Conservation (phyloP, 2,797 vertebrate species). For the Hoplostethus atlanticus region DNA sequence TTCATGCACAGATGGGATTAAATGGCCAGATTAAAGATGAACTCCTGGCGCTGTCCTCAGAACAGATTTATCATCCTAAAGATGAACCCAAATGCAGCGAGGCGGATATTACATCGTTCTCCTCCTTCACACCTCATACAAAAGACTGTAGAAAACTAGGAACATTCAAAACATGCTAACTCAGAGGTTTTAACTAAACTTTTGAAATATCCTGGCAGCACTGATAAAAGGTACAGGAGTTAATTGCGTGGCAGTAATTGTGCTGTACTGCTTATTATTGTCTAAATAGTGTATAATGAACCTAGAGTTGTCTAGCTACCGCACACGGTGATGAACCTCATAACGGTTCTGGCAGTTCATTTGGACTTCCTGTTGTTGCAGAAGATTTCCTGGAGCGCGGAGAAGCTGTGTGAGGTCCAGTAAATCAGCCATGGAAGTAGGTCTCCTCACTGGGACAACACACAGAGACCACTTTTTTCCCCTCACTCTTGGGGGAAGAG, state of each 20-base stretch:
- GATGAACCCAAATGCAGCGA: slow-evolving; percentile 53
- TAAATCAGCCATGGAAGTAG: slow-evolving; percentile 51
- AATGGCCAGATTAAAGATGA: slow-evolving; percentile 76
- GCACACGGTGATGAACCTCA: slow-evolving; percentile 31
- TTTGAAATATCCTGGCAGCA: slow-evolving; percentile 12
- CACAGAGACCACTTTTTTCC: slow-evolving; percentile 37
- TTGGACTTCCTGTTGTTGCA: slow-evolving; percentile 51
- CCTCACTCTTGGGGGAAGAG: slow-evolving; percentile 27
- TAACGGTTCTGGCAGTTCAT: slow-evolving; percentile 43
- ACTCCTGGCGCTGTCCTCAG: slow-evolving; percentile 58
- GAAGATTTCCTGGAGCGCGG: slow-evolving; percentile 23
- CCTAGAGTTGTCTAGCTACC: slow-evolving; percentile 11
- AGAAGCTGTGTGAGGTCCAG: slow-evolving; percentile 70
- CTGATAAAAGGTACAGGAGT: slow-evolving; percentile 6
- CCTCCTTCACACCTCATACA: slow-evolving; percentile 35
- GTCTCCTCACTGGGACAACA: slow-evolving; percentile 41
- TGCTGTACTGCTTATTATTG: slow-evolving; percentile 7
- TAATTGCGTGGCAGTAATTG: slow-evolving; percentile 3
- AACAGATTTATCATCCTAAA: slow-evolving; percentile 53
- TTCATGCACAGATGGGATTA: slow-evolving; percentile 74
- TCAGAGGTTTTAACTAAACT: slow-evolving; percentile 5
- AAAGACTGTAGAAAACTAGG: neutral
- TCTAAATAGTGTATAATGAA: slow-evolving; percentile 22
- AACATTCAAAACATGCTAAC: neutral
- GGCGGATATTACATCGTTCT: slow-evolving; percentile 50